Evolutionary conservation across 2,797 vertebrate genomes (phyloP).

Genomic region (Pangasius larnaudii): DNA sequence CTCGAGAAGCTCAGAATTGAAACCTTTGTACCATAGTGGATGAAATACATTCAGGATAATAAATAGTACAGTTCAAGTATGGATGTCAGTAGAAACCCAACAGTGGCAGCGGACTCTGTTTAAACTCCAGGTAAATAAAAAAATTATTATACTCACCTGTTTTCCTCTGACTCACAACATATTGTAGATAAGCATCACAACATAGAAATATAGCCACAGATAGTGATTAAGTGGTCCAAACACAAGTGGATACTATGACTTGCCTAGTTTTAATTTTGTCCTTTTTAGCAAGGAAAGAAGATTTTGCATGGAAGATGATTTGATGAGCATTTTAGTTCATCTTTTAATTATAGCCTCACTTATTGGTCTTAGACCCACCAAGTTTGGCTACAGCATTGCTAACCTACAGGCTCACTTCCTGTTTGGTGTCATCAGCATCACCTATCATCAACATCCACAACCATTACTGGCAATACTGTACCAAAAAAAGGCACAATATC

Average conservation of each 20-base stretch:
- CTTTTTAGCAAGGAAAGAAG: not conserved
- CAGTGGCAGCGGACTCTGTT: not conserved
- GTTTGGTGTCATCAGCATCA: not conserved
- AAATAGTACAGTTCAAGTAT: not conserved
- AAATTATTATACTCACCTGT: not conserved
- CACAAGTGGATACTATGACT: not conserved
- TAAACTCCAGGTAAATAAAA: not conserved
- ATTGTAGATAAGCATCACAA: not conserved
- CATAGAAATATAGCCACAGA: not conserved
- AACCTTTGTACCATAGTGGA: not conserved
- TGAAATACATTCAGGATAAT: not conserved
- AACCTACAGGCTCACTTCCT: not conserved
- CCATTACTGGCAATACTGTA: constrained; percentile 3
- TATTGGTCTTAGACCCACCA: not conserved
- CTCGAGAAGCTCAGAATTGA: not conserved
- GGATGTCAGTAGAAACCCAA: not conserved
- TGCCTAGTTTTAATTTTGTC: not conserved
- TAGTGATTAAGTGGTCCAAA: not conserved
- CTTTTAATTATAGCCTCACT: not conserved
- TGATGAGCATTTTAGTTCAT: not conserved
- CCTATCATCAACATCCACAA: not conserved
- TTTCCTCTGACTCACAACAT: not conserved
- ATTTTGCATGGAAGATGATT: not conserved
- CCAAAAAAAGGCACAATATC: constrained; percentile 1
- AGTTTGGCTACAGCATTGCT: not conserved